phyloP scores from a whole-genome alignment of 2,888 invertebrate genomes.

The Siphlonurus alternatus region DNA sequence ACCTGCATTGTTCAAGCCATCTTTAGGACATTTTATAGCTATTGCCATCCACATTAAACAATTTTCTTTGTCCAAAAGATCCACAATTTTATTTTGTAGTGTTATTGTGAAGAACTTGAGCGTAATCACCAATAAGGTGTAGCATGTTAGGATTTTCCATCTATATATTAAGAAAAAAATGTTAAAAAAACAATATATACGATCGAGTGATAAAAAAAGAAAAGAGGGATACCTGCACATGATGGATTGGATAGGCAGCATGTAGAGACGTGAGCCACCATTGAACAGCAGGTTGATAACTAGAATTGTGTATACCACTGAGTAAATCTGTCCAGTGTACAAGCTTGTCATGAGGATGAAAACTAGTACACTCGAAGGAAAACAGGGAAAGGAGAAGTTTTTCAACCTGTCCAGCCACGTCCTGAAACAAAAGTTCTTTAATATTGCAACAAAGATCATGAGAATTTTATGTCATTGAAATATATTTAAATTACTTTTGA shows the following conservation, averaged over 20 bases:
- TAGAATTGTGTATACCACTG: background rate
- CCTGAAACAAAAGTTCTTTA: background rate
- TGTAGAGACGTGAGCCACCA: background rate
- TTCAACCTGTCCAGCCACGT: background rate
- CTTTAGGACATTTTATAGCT: too few relatives aligned
- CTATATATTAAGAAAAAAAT: too few relatives aligned
- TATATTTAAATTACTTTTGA: background rate
- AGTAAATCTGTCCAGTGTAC: background rate
- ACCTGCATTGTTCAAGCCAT: too few relatives aligned
- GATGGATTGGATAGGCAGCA: background rate
- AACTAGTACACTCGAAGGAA: background rate
- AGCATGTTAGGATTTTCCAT: background rate
- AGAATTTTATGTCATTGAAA: too few relatives aligned
- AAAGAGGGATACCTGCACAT: background rate
- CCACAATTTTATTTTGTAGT: background rate
- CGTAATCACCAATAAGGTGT: background rate
- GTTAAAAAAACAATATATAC: too few relatives aligned
- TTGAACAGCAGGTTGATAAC: background rate
- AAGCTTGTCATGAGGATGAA: background rate
- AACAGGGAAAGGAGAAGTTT: background rate
- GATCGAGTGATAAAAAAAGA: too few relatives aligned
- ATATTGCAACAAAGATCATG: too few relatives aligned
- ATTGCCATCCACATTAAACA: too few relatives aligned
- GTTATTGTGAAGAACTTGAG: background rate
- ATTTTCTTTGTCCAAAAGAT: too few relatives aligned